phyloP scores from a whole-genome alignment of 2,797 vertebrate species.

The Galago senegalensis region DNA sequence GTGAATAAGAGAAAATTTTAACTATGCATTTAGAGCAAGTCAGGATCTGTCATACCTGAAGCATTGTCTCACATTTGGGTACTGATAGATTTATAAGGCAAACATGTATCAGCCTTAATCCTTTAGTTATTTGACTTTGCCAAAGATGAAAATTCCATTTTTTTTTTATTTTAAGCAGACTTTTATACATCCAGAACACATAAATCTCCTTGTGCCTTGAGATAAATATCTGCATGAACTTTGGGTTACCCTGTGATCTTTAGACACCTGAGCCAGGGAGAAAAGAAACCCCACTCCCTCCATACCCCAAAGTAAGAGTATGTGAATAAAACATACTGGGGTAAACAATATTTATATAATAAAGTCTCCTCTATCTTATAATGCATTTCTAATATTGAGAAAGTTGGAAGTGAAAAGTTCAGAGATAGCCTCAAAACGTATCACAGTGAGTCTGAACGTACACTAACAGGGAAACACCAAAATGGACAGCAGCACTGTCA shows the following conservation, averaged over 20 bases:
- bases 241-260: slow-evolving; percentile 70
- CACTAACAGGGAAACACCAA: not conserved
- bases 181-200: slow-evolving; percentile 79
- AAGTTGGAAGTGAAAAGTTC: slow-evolving; percentile 39
- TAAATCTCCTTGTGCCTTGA: slow-evolving; percentile 80
- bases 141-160: slow-evolving; percentile 74
- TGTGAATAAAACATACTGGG: not conserved
- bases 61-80: slow-evolving; percentile 68
- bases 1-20: slow-evolving; percentile 66
- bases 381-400: not conserved
- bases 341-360: slow-evolving; percentile 17
- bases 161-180: slow-evolving; percentile 77
- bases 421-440: not conserved
- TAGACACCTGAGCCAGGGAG: slow-evolving; percentile 52
- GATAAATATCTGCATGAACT: slow-evolving; percentile 84
- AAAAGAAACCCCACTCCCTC: slow-evolving; percentile 19
- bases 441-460: not conserved
- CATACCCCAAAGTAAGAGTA: slow-evolving; percentile 29
- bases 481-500: not conserved
- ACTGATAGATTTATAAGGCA: slow-evolving; percentile 83
- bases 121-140: slow-evolving; percentile 80
- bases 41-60: slow-evolving; percentile 78
- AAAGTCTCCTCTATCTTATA: slow-evolving; percentile 2
- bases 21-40: slow-evolving; percentile 69
- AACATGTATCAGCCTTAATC: slow-evolving; percentile 78